Evolutionary conservation across 2,113 vertebrate species (phyloP).

Genomic region (Coptodon bakossiorum): DNA sequence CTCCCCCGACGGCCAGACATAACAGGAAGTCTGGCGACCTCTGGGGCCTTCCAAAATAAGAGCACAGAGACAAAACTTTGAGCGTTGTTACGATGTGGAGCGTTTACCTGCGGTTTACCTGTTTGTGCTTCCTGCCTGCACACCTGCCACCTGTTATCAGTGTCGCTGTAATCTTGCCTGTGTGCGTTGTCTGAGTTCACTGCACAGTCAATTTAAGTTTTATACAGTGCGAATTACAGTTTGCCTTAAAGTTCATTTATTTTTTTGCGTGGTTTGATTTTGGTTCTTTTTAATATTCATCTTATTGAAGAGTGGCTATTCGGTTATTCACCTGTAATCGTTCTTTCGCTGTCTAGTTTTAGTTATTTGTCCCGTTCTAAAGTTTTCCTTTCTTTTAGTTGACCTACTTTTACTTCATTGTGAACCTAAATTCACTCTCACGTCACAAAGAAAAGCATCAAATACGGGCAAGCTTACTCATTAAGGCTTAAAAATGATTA

Average conservation of each 20-base stretch:
- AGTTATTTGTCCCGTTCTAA: not conserved
- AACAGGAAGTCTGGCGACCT: constrained; percentile 46
- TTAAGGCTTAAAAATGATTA: not conserved
- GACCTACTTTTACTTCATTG: not conserved
- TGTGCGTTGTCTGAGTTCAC: not conserved
- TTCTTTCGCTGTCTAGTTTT: accelerated
- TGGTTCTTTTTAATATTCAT: not conserved
- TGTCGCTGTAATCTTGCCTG: not conserved
- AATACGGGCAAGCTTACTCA: not conserved
- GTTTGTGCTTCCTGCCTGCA: not conserved
- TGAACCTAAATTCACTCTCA: not conserved
- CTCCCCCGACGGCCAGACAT: constrained; percentile 34
- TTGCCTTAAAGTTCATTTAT: not conserved
- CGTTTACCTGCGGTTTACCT: not conserved
- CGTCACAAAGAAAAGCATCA: not conserved
- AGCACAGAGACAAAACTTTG: not conserved
- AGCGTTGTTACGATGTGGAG: not conserved
- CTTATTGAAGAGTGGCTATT: not conserved
- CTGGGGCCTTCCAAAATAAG: constrained; percentile 6
- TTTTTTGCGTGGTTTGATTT: not conserved
- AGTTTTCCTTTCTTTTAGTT: not conserved
- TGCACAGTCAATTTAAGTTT: not conserved
- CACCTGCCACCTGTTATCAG: not conserved
- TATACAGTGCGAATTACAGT: not conserved
- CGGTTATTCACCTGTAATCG: not conserved